Evolutionary conservation across 1,140 invertebrate species (phyloP).

Genomic region (Cepaea nemoralis): DNA sequence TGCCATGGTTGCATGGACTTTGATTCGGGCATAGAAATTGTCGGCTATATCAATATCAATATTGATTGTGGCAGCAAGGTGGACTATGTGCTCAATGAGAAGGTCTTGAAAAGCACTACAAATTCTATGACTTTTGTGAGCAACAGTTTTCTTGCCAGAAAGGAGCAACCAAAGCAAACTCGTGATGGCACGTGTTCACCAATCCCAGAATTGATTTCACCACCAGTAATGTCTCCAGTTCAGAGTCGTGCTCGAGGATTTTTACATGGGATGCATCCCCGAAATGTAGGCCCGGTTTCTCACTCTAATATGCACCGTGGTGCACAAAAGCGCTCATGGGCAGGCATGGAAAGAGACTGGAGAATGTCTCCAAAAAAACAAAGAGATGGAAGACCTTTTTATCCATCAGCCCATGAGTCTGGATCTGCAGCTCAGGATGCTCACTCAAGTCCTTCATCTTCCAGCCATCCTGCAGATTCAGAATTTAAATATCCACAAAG

Average conservation of each 20-base stretch:
- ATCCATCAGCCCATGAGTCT: background rate
- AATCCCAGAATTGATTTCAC: background rate
- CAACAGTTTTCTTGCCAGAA: constrained; percentile 47
- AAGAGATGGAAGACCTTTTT: background rate
- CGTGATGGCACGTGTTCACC: constrained; percentile 18
- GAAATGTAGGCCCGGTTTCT: background rate
- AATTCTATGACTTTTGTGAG: constrained; percentile 47
- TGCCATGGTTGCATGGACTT: constrained; percentile 47
- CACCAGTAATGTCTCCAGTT: background rate
- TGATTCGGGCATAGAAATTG: constrained; percentile 44
- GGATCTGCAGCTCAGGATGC: background rate
- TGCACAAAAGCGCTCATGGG: constrained; percentile 34
- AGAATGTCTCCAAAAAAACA: constrained; percentile 33
- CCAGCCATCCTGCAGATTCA: background rate
- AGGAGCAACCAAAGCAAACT: constrained; percentile 17
- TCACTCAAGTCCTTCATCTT: background rate
- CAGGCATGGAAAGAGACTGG: constrained; percentile 31
- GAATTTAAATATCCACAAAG: constrained; percentile 7
- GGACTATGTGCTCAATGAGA: constrained; percentile 48
- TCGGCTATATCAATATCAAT: constrained; percentile 42
- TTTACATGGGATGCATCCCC: background rate
- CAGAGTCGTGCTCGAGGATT: background rate
- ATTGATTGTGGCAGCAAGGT: constrained; percentile 41
- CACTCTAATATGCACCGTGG: constrained; percentile 27
- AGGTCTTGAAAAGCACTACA: constrained; percentile 41